phyloP scores from a whole-genome alignment of 2,797 vertebrate species.

The Rhadinocentrus ornatus region DNA sequence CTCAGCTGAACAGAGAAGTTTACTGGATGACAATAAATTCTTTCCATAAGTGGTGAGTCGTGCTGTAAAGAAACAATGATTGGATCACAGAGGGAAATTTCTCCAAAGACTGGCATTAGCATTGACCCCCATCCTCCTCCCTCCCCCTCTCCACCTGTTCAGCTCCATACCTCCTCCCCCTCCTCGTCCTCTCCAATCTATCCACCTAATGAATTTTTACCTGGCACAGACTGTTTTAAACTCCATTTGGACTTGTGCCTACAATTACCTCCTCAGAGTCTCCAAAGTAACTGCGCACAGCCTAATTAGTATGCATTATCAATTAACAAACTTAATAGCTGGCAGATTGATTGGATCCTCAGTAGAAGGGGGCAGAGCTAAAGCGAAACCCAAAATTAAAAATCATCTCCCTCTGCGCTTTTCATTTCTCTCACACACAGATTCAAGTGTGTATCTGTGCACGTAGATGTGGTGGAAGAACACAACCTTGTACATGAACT shows the following conservation, averaged over 20 bases:
- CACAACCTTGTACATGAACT: neutral
- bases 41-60: slow-evolving; percentile 35
- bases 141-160: slow-evolving; percentile 66
- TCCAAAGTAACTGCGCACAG: slow-evolving; percentile 96
- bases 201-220: slow-evolving; percentile 98
- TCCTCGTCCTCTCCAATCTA: slow-evolving; percentile 76
- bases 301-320: slow-evolving; percentile 99
- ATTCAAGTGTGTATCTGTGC: slow-evolving; percentile 11
- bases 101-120: slow-evolving; percentile 73
- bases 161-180: slow-evolving; percentile 61
- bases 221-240: slow-evolving; percentile 99
- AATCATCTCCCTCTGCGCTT: slow-evolving; percentile 89
- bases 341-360: slow-evolving; percentile 99
- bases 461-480: neutral
- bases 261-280: slow-evolving; percentile 99
- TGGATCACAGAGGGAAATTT: slow-evolving; percentile 70
- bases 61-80: slow-evolving; percentile 58
- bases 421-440: slow-evolving; percentile 69
- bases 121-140: slow-evolving; percentile 64
- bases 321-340: slow-evolving; percentile 99
- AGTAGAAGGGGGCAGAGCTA: slow-evolving; percentile 93
- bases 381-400: slow-evolving; percentile 95
- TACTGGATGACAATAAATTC: slow-evolving; percentile 49
- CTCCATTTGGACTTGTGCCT: slow-evolving; percentile 98
- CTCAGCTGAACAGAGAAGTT: slow-evolving; percentile 55